Base-by-base conservation (phyloP, 64 coral and sea anemone species). In the Montipora efflorescens region DNA sequence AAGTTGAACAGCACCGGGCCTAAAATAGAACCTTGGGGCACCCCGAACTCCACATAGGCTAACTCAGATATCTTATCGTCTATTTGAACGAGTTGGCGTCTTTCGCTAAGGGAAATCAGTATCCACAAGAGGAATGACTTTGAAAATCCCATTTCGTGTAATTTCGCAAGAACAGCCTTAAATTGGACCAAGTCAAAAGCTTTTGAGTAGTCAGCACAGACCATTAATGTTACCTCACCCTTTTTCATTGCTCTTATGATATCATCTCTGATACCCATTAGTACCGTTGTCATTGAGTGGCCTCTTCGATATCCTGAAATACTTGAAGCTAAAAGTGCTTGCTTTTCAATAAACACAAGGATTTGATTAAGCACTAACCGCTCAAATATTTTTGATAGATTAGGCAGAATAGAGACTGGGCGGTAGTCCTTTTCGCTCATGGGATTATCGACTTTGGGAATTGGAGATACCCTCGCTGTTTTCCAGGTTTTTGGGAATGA, bases 311-410 rank as follows among this genome's bases (percentile, higher is more conserved):
- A 85, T 20, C 82, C 57, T 20, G 21, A 85, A 7, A 85, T 5
- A 3, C 57, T 89, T 13, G 71, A 47, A 49, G 44, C 19, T 13
- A 89, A 71, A 57, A 89, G 71, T 4, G 67, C 67, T 49, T 75
- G 16, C 52, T 77, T 18, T 18, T 89, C 57, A 4, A 89, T 89
- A 18, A 77, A 77, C 8, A 8, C 74, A 89, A 76, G 57, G 19
- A 90, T 20, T 36, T 81, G 89, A 2, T 90, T 1, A 12, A 90
- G 89, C 52, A 81, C 89, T 16, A 90, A 72, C 20, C 77, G 89
- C 19, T 90, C 89, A 14, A 90, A 80, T 16, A 90, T 53, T 80
- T 90, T 90, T 67, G 89, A 90, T 22, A 90, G 76, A 13, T 57
- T 50, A 3, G 77, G 89, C 58, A 90, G 49, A 18, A 89, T 89